Evolutionary conservation across 2,113 vertebrate genomes (phyloP).

Genomic region (Phylloscopus trochilus): DNA sequence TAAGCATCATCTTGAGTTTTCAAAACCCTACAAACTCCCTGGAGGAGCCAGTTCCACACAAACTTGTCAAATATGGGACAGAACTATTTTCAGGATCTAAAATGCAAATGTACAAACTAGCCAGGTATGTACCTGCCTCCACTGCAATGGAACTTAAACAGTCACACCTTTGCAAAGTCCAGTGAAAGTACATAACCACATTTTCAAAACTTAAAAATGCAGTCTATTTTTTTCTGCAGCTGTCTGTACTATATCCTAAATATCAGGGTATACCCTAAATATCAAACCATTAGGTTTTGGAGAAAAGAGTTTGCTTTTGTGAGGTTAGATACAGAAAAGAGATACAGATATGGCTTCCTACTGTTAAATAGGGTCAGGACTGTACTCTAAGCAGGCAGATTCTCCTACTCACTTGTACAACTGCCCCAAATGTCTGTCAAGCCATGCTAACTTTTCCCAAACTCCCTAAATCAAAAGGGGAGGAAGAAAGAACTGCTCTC

Average conservation of each 20-base stretch:
- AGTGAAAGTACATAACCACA: not conserved
- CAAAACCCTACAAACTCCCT: not conserved
- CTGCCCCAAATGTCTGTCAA: not conserved
- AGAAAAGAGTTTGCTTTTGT: not conserved
- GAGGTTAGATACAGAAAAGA: not conserved
- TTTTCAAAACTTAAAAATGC: not conserved
- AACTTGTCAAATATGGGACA: not conserved
- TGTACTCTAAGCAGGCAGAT: not conserved
- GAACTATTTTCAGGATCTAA: not conserved
- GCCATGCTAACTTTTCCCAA: not conserved
- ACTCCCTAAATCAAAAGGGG: not conserved
- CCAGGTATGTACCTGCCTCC: not conserved
- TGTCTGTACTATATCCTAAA: not conserved
- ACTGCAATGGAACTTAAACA: not conserved
- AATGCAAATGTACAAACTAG: not conserved
- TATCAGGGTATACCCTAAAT: not conserved
- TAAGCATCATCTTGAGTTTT: not conserved
- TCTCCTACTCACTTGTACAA: not conserved
- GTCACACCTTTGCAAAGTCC: not conserved
- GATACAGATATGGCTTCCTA: rapidly evolving
- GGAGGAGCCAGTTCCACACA: not conserved
- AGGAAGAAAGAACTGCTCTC: not conserved
- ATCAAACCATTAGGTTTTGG: not conserved
- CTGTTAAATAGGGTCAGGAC: not conserved
- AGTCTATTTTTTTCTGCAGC: not conserved